Conservation (phyloP, 2,888 invertebrate genomes). For the Cataglyphis cursor region DNA sequence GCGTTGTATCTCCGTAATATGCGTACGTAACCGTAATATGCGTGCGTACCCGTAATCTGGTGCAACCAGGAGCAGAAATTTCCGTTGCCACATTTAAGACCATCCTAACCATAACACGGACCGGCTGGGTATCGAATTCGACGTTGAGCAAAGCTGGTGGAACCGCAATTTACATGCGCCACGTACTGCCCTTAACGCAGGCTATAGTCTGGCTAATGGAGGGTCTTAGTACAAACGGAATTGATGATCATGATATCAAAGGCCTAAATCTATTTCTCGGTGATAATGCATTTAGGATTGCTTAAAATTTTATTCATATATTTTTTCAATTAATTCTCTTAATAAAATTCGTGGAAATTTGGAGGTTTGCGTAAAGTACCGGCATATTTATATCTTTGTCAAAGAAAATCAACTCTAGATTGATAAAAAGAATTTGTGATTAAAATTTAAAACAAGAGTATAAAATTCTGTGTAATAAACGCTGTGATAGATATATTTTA, state of each 20-base stretch:
- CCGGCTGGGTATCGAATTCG: slow-evolving; percentile 48
- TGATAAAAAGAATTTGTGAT: background rate
- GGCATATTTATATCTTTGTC: background rate
- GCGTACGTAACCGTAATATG: slow-evolving; percentile 16
- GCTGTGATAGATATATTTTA: slow-evolving; percentile 17
- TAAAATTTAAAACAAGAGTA: background rate
- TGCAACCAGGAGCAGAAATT: slow-evolving; percentile 52
- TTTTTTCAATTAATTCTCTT: background rate
- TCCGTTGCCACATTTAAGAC: slow-evolving; percentile 60
- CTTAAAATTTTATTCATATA: background rate
- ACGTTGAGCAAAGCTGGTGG: slow-evolving; percentile 59
- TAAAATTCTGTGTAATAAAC: background rate
- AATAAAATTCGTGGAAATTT: background rate
- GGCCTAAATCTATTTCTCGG: slow-evolving; percentile 16
- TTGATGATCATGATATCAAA: slow-evolving; percentile 49
- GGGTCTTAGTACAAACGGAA: slow-evolving; percentile 52
- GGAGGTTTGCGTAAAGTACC: background rate
- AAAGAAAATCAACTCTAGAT: background rate
- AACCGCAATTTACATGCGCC: slow-evolving; percentile 64
- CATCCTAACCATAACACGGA: slow-evolving; percentile 46
- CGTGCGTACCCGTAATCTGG: slow-evolving; percentile 39
- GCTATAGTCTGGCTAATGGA: slow-evolving; percentile 48
- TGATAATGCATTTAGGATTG: background rate
- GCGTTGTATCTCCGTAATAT: slow-evolving; percentile 20
- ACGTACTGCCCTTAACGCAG: slow-evolving; percentile 54